A percentile compares a stretch with the other conserved stretches of the same genome.
phyloP scores from a whole-genome alignment of 2,888 invertebrate species.

The Boloria euphrosyne region DNA sequence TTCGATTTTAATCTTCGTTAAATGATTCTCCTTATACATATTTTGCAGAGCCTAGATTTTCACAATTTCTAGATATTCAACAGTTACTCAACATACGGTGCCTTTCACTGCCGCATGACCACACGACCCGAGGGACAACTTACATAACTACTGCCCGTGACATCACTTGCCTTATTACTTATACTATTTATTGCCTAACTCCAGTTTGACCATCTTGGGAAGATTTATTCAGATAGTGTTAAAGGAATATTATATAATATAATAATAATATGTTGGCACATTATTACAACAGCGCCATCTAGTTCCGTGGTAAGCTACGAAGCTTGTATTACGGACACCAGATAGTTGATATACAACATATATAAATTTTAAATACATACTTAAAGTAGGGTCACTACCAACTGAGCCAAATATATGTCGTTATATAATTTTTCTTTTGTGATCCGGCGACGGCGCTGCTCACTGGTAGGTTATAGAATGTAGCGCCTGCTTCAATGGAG shows the following conservation, averaged over 20 bases:
- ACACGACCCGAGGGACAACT: slow-evolving; percentile 30
- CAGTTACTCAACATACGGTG: slow-evolving; percentile 20
- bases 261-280: too few species aligned
- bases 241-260: background rate
- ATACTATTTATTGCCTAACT: slow-evolving; percentile 13
- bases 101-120: slow-evolving; percentile 39
- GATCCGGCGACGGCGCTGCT: too few species aligned
- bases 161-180: slow-evolving; percentile 8
- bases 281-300: too few species aligned
- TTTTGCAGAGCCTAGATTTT: slow-evolving; percentile 23
- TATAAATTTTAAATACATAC: too few species aligned
- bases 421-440: too few species aligned
- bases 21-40: background rate
- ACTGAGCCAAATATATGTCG: too few species aligned
- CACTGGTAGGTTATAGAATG: too few species aligned
- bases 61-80: slow-evolving; percentile 25
- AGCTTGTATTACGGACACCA: too few species aligned
- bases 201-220: slow-evolving; percentile 15
- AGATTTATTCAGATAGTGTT: background rate
- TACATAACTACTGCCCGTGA: slow-evolving; percentile 12
- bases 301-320: too few species aligned
- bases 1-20: background rate
- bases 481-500: too few species aligned
- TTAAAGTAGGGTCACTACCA: too few species aligned
- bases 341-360: too few species aligned